A percentile compares a stretch with the other conserved stretches of the same genome.
Conservation (phyloP, 2,888 invertebrate genomes). For the Tipula confusa region DNA sequence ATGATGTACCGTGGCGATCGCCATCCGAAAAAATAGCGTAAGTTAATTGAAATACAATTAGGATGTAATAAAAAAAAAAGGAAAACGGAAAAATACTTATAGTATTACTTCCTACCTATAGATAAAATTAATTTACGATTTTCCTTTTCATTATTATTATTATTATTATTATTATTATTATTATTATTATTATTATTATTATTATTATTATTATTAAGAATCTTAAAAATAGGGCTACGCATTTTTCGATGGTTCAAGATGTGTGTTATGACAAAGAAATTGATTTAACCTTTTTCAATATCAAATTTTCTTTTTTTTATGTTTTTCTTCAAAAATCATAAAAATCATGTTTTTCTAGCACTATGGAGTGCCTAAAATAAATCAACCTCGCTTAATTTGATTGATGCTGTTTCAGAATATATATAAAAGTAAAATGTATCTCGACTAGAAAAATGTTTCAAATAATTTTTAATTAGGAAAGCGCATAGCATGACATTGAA, state of each 20-base stretch:
- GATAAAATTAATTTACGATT: constrained; percentile 26
- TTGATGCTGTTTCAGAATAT: background rate
- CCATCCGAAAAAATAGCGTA: constrained; percentile 90
- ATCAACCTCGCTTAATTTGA: background rate
- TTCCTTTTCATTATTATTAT: constrained; percentile 20
- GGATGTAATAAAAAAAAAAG: background rate
- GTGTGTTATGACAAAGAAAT: background rate
- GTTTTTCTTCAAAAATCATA: background rate
- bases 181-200: too few relatives aligned
- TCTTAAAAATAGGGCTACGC: too few relatives aligned
- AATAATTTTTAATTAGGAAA: background rate
- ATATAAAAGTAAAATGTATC: background rate
- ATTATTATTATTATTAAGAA: too few relatives aligned
- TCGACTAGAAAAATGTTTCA: background rate
- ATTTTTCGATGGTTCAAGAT: too few relatives aligned
- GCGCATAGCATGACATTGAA: background rate
- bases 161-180: background rate
- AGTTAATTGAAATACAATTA: constrained; percentile 47
- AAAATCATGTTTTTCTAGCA: background rate
- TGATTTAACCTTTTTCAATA: background rate
- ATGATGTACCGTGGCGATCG: constrained; percentile 85
- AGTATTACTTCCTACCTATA: constrained; percentile 10
- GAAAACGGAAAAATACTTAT: background rate
- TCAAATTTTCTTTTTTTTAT: background rate
- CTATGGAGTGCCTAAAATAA: background rate